These are phyloP conservation scores for Mixornis gularis DNA, from an alignment of 2,113 vertebrate genomes.

Conservation along the genomic window DNA sequence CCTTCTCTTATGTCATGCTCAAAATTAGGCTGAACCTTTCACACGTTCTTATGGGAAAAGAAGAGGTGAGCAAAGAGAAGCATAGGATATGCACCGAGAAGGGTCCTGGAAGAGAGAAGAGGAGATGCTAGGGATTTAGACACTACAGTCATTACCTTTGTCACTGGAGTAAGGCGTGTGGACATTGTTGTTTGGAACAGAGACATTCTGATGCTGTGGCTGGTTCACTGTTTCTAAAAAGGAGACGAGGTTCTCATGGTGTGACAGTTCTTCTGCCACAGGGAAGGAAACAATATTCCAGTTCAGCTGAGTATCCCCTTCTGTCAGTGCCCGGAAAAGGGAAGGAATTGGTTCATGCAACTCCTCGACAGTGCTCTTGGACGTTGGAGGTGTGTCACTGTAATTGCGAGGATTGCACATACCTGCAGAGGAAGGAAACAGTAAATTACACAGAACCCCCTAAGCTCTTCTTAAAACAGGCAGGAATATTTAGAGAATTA, in stretches of 20 bases:
- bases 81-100: not conserved
- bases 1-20: not conserved
- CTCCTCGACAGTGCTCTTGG: constrained; percentile 97
- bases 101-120: not conserved
- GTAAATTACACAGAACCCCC: not conserved
- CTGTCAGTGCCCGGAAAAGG: constrained; percentile 93
- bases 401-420: constrained; percentile 98
- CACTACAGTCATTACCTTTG: constrained; percentile 77
- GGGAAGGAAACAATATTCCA: constrained; percentile 98
- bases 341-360: constrained; percentile 95
- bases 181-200: constrained; percentile 88
- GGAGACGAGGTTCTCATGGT: constrained; percentile 92
- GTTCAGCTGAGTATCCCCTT: constrained; percentile 89
- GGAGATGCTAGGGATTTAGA: not conserved
- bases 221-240: constrained; percentile 91
- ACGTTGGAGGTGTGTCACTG: constrained; percentile 94
- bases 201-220: constrained; percentile 86
- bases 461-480: not conserved
- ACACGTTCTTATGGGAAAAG: not conserved
- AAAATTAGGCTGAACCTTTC: not conserved
- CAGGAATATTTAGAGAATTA: not conserved
- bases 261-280: constrained; percentile 90
- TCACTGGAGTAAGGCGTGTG: constrained; percentile 83
- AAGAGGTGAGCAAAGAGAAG: not conserved
- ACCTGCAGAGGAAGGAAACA: constrained; percentile 67